Base-by-base conservation (phyloP, 2,113 vertebrate species). In the Hystrix brachyura region DNA sequence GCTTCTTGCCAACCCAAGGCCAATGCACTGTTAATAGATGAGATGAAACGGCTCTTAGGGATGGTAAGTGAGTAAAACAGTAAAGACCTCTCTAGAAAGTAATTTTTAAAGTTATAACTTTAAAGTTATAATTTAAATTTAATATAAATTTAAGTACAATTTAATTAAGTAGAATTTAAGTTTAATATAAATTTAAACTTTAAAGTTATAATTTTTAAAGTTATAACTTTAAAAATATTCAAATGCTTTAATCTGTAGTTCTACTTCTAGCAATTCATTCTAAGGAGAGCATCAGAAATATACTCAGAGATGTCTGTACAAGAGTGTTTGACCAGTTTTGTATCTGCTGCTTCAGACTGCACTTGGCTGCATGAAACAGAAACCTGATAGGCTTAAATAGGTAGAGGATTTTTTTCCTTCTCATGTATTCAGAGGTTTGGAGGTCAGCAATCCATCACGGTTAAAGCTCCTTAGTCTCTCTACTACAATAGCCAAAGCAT, bases 231-330 rank as follows among this genome's bases (percentile, higher is more conserved):
- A 87, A 62, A 76, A 81, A 51, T 51, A 32, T 53, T 72, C 23
- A 87, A 79, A 94, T 78, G 15, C 67, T 65, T 62, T 78, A 59
- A 78, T 38, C 29, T 1, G 23, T 62, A 88, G 46, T 76, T 91
- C n/a, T 67, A 38, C 15, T 79, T 67, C 71, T n/a, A 85, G 34
- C 11, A 80, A 59, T 92, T 85, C 59, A 81, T 67, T 95, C 51
- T 67, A 74, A 90, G 32, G 90, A 69, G 57, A 86, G 81, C 38
- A 86, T 65, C 15, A 76, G 48, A 95, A 90, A 90, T n/a, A 60
- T 0, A 59, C 38, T 59, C 12, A 18, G 65, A 67, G 86, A 76
- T 90, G 53, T 71, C 53, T 85, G 25, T 67, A 69, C 2, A 71
- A 69, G n/a, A n/a, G 29, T 13, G 9, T 79, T 46, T 21, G n/a